Evolutionary conservation across 2,888 invertebrate genomes (phyloP).

Genomic region (Phrixothrix hirtus): DNA sequence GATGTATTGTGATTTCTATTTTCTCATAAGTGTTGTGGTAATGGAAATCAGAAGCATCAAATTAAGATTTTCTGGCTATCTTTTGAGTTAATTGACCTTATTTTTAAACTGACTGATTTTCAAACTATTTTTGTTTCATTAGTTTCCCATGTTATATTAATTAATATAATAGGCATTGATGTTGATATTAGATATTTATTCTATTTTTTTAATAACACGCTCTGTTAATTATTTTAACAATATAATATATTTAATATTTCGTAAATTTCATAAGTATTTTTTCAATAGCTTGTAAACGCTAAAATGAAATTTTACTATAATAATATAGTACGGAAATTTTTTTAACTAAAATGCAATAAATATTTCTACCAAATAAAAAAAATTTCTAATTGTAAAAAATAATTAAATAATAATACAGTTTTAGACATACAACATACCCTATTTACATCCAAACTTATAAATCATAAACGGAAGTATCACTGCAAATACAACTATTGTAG

Average conservation of each 20-base stretch:
- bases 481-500: slow-evolving; percentile 20
- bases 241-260: slow-evolving; percentile 39
- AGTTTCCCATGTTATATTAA: too few species aligned
- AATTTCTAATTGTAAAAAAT: slow-evolving; percentile 5
- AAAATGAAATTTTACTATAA: slow-evolving; percentile 17
- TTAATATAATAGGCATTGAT: background rate
- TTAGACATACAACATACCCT: slow-evolving; percentile 18
- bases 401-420: slow-evolving; percentile 7
- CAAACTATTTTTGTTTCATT: too few species aligned
- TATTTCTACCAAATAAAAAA: slow-evolving; percentile 9
- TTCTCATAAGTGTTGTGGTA: too few species aligned
- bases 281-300: slow-evolving; percentile 24
- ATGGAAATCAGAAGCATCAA: too few species aligned
- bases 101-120: too few species aligned
- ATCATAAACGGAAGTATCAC: slow-evolving; percentile 1
- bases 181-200: slow-evolving; percentile 30
- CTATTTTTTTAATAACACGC: slow-evolving; percentile 43
- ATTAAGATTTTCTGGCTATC: too few species aligned
- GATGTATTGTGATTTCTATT: too few species aligned
- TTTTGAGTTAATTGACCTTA: too few species aligned
- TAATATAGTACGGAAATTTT: slow-evolving; percentile 5
- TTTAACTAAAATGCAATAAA: slow-evolving; percentile 3
- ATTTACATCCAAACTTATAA: slow-evolving; percentile 17
- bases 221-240: slow-evolving; percentile 40
- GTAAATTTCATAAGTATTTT: slow-evolving; percentile 34